These are phyloP conservation scores for Eupleurogrammus muticus DNA, from an alignment of 2,797 vertebrate genomes.

Conservation along the genomic window DNA sequence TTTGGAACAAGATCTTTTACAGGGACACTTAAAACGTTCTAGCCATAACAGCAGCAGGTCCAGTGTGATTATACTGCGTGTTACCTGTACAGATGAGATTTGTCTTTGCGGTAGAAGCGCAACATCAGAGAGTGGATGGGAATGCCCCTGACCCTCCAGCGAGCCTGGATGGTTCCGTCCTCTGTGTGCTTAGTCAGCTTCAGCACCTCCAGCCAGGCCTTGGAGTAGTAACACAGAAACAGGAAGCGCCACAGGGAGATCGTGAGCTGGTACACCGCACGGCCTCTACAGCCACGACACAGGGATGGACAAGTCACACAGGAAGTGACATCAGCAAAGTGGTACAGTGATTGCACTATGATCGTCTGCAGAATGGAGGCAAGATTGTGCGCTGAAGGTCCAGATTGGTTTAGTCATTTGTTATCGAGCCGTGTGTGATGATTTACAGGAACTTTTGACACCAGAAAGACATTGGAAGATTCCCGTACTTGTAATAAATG, in stretches of 20 bases:
- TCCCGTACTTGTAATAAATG: no score
- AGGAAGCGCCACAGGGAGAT: conserved; percentile 84
- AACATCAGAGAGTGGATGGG: conserved; percentile 85
- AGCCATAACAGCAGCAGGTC: not conserved
- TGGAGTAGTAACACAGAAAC: conserved; percentile 87
- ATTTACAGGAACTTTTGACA: no score
- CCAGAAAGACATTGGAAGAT: no score
- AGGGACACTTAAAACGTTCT: not conserved
- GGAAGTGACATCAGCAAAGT: not conserved
- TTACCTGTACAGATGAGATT: conserved; percentile 88
- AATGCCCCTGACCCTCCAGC: conserved; percentile 90
- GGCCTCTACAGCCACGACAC: conserved; percentile 81
- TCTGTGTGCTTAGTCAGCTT: conserved; percentile 91
- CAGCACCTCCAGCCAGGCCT: conserved; percentile 87
- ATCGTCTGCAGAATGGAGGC: no score
- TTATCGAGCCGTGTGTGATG: no score
- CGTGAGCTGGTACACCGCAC: conserved; percentile 81
- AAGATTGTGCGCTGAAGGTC: no score
- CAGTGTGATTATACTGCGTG: not conserved
- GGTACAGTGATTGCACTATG: no score
- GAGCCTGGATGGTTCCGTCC: conserved; percentile 89
- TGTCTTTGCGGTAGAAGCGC: conserved; percentile 89
- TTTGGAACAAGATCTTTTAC: not conserved
- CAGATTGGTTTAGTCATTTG: no score
- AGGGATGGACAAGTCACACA: not conserved